These are phyloP conservation scores for Dipodomys ordii DNA, from an alignment of 2,113 vertebrate genomes.

Conservation along the genomic window DNA sequence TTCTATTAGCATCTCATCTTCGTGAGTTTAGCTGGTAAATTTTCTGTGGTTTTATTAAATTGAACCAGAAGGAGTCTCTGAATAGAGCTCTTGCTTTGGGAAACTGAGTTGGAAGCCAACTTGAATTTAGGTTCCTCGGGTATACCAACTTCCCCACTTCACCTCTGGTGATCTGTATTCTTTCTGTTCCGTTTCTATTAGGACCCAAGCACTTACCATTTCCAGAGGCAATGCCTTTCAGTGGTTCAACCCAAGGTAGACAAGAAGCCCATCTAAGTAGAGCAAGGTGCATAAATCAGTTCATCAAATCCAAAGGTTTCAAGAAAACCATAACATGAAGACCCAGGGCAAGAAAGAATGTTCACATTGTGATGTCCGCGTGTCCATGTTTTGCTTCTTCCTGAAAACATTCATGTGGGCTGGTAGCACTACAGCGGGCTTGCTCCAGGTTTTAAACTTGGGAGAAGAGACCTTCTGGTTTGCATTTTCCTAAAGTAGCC, in stretches of 20 bases:
- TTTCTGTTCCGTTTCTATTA: not conserved
- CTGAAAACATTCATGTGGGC: not conserved
- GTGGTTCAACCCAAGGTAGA: not conserved
- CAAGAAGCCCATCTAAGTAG: not conserved
- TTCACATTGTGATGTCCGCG: not conserved
- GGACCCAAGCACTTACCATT: not conserved
- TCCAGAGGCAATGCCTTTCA: not conserved
- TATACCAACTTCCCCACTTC: constrained; percentile 32
- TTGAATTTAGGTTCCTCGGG: not conserved
- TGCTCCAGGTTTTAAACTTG: constrained; percentile 7
- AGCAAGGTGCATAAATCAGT: not conserved
- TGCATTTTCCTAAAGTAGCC: not conserved
- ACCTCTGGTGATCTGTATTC: not conserved
- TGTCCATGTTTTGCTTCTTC: not conserved
- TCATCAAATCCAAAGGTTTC: not conserved
- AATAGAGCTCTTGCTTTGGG: constrained; percentile 58
- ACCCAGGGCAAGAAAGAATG: not conserved
- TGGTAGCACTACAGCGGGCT: not conserved
- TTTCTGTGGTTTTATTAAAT: constrained; percentile 76
- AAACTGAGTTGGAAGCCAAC: constrained; percentile 65
- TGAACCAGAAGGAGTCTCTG: constrained; percentile 69
- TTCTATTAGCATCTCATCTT: constrained; percentile 65
- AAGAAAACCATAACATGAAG: not conserved
- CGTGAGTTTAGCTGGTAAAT: constrained; percentile 70
- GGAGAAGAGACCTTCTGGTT: not conserved